Evolutionary conservation across 2,797 vertebrate species (phyloP).

Genomic region (Avahi laniger): DNA sequence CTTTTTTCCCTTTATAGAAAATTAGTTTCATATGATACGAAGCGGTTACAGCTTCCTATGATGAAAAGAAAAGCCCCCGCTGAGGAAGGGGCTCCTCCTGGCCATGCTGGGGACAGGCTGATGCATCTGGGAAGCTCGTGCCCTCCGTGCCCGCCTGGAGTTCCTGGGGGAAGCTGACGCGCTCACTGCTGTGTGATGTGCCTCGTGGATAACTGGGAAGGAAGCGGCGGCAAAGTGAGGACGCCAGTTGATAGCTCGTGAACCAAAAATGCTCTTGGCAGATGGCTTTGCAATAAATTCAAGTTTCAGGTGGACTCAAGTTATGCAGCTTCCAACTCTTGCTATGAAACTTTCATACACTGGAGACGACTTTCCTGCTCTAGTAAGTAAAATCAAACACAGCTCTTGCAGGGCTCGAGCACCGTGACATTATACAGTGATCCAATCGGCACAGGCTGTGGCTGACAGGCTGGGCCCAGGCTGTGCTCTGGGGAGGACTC

Average conservation of each 20-base stretch:
- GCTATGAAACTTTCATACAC: fast-evolving
- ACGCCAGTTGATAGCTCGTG: fast-evolving
- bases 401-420: fast-evolving
- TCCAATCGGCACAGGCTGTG: not conserved
- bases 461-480: not conserved
- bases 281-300: not conserved
- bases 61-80: not conserved
- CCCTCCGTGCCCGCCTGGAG: fast-evolving
- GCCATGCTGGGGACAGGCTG: fast-evolving
- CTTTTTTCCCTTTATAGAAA: not conserved
- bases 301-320: not conserved
- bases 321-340: not conserved
- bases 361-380: fast-evolving
- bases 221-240: fast-evolving
- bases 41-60: not conserved
- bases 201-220: fast-evolving
- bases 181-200: fast-evolving
- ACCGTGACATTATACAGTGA: not conserved
- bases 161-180: fast-evolving
- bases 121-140: too few species aligned
- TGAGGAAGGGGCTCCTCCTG: not conserved
- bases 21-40: fast-evolving
- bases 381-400: fast-evolving
- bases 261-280: fast-evolving
- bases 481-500: not conserved